Base-by-base conservation (phyloP, 2,113 vertebrate genomes). In the Melanerpes aurifrons region DNA sequence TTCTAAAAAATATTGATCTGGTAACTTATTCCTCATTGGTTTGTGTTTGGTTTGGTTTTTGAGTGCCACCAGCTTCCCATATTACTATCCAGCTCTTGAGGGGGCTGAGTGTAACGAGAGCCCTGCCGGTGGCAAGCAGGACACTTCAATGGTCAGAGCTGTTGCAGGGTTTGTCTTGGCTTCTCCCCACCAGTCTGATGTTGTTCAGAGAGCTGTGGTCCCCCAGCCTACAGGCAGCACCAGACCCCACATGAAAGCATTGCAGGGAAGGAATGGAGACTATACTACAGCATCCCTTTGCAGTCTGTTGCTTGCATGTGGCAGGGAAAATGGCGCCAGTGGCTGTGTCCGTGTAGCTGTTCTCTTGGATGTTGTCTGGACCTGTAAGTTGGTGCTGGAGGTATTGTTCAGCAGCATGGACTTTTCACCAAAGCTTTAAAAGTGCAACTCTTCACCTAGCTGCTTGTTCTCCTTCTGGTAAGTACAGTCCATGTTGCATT, bases 261-360 rank as follows among this genome's bases (percentile, higher is more conserved):
- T 64, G 57, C 37, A 21, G 71, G 18, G 50, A n/a, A 56, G n/a
- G 12, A 8, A 2, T 50, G 9, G 19, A 4, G 26, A 6, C 37
- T 91, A 40, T 40, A 40, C 40, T 40, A 40, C 40, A 40, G 12
- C 40, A 40, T 40, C 47, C 54, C 24, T 3, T 61, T 20, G 32
- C 7, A 10, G 10, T 37, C 2, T 0, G 22, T 62, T 1, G 4
- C 31, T 83, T 7, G 2, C 0, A 0, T 3, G 0, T 29, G 71
- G 18, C 9, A 9, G 29, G 15, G 50, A 12, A 29, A 31, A 15
- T 3, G 2, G 45, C 19, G 35, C 31, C 20, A 15, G 48, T 62
- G 35, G 25, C 83, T 74, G 47, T 35, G 24, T 37, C 21, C 13
- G 1, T 16, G 3, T 12, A 35, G 47, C 45, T 4, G 2, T 70